phyloP scores from a whole-genome alignment of 2,888 invertebrate species.

The Himalopsyche anomala region DNA sequence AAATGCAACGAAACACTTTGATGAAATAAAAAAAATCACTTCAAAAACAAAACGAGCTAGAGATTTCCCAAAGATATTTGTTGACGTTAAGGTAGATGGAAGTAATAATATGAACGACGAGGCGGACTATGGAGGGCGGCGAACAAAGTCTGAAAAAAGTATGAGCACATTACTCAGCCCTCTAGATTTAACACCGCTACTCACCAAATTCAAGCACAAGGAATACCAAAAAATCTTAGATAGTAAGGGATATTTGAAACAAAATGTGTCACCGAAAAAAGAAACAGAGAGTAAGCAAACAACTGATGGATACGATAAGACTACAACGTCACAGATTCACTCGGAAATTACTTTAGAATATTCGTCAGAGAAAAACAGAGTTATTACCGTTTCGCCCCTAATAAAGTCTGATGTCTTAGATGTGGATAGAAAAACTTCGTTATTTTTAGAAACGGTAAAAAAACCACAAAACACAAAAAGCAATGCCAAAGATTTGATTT shows the following conservation, averaged over 20 bases:
- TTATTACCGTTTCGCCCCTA: conserved; percentile 34
- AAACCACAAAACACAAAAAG: background rate
- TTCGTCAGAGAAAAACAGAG: background rate
- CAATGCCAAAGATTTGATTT: conserved; percentile 4
- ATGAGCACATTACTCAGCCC: conserved; percentile 62
- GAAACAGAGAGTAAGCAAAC: conserved; percentile 14
- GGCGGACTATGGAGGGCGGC: conserved; percentile 44
- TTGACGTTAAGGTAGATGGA: conserved; percentile 37
- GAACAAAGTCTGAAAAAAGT: conserved; percentile 58
- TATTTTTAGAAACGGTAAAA: background rate
- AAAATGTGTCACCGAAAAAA: conserved; percentile 23
- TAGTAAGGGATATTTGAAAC: conserved; percentile 38
- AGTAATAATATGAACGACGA: conserved; percentile 45
- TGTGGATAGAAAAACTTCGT: background rate
- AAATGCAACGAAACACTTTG: background rate
- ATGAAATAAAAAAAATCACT: conserved; percentile 7
- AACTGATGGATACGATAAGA: conserved; percentile 11
- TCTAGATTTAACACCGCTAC: conserved; percentile 58
- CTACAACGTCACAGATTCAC: background rate
- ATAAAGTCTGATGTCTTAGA: conserved; percentile 38
- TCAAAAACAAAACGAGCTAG: conserved; percentile 7
- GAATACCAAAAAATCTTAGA: conserved; percentile 48
- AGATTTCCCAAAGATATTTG: background rate
- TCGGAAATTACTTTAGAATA: conserved; percentile 29
- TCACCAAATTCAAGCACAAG: conserved; percentile 59